Evolutionary conservation across 1,140 invertebrate species (phyloP).

Genomic region (Triops longicaudatus): DNA sequence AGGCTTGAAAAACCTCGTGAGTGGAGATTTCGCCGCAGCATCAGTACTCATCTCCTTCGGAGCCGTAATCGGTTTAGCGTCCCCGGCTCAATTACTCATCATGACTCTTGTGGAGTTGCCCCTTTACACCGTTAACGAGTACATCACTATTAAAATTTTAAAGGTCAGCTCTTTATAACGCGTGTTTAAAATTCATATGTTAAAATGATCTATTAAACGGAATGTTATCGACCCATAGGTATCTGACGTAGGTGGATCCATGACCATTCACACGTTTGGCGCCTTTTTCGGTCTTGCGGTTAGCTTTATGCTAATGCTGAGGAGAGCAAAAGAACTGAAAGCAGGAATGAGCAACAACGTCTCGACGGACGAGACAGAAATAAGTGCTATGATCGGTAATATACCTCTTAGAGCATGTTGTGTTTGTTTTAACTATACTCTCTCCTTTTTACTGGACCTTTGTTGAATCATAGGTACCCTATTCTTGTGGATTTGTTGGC

Average conservation of each 20-base stretch:
- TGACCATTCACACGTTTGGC: constrained; percentile 50
- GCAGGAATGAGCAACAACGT: neutral
- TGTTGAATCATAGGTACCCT: constrained; percentile 39
- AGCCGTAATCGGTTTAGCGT: constrained; percentile 45
- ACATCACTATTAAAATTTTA: constrained; percentile 39
- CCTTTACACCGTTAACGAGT: constrained; percentile 41
- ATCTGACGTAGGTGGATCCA: constrained; percentile 48
- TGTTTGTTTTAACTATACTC: neutral
- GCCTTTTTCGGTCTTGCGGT: constrained; percentile 50
- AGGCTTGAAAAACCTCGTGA: constrained; percentile 38
- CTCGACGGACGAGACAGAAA: constrained; percentile 13
- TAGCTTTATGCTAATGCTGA: constrained; percentile 18
- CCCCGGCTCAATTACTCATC: constrained; percentile 42
- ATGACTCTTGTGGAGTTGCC: constrained; percentile 44
- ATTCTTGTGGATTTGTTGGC: constrained; percentile 50
- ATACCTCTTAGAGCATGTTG: neutral
- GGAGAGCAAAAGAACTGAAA: neutral
- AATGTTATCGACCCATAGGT: constrained; percentile 36
- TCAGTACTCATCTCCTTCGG: constrained; percentile 47
- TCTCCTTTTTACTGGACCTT: too few relatives aligned
- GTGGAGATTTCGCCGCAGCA: constrained; percentile 43
- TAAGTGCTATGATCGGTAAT: constrained; percentile 22
- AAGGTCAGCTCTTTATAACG: constrained; percentile 35
- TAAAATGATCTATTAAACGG: neutral
- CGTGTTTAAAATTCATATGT: neutral